Evolutionary conservation across 2,888 invertebrate genomes (phyloP).

Genomic region (Caradrina kadenii): DNA sequence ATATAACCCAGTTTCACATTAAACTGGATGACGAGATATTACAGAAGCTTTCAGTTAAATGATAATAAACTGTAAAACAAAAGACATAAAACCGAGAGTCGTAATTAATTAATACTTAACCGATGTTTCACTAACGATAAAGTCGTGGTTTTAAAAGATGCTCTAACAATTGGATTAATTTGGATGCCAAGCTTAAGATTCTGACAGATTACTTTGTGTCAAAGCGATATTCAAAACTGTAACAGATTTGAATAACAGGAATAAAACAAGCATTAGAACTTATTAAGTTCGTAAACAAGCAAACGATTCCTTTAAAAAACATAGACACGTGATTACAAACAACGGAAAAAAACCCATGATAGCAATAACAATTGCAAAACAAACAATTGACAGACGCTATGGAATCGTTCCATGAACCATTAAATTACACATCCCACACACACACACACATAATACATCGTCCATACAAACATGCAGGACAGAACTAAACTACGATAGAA

Average conservation of each 20-base stretch:
- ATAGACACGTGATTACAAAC: not conserved
- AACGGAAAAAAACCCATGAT: slow-evolving; percentile 20
- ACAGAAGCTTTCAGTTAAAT: not conserved
- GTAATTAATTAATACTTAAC: no score
- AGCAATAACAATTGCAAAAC: slow-evolving; percentile 17
- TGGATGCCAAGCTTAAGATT: not conserved
- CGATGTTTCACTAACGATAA: not conserved
- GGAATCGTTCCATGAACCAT: slow-evolving; percentile 34
- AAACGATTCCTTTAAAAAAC: not conserved
- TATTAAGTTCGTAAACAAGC: no score
- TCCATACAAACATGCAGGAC: slow-evolving; percentile 11
- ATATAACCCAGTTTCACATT: slow-evolving; percentile 25
- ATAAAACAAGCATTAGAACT: not conserved
- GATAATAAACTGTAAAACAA: not conserved
- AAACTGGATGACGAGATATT: not conserved
- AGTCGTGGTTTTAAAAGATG: not conserved
- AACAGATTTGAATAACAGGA: not conserved
- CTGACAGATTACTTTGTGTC: not conserved
- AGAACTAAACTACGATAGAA: slow-evolving; percentile 37
- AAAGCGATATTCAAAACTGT: not conserved
- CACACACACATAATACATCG: not conserved
- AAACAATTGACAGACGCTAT: slow-evolving; percentile 32
- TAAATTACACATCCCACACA: slow-evolving; percentile 29
- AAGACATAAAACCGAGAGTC: not conserved
- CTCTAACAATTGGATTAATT: not conserved